Evolutionary conservation across 2,888 invertebrate genomes (phyloP), one percentile per base, ranked within the genome.

Genomic region (Eilema griseolum): DNA sequence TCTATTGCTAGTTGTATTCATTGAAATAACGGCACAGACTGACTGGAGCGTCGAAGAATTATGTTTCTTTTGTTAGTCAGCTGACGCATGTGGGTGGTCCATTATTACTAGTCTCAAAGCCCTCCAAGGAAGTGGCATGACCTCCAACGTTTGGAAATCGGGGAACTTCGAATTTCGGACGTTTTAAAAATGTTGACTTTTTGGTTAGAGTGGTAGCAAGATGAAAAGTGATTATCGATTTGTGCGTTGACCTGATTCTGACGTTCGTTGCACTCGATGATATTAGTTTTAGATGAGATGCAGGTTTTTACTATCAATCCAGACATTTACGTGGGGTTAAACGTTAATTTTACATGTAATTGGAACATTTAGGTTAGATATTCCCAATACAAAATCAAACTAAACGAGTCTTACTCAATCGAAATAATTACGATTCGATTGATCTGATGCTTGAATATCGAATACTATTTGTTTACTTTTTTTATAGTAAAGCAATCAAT

Each of bases 201-300:
- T 26, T 62, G 31, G 46, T 67, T 70, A 72, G 59, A 24, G 37
- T 62, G 46, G 16, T 28, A 46, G 68, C 60, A 57, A 64, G 37
- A 64, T 56, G 52, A 66, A 68, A 70, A 66, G 68, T 69, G 41
- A 69, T 71, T 66, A 73, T 71, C 52, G 66, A 69, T 69, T 70
- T 67, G 77, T 70, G 57, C 61, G 61, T 69, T 73, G 77, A 75
- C 77, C 70, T 70, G 59, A 69, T 60, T 78, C 31, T 61, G 16
- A 28, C 12, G n/a, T 56, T 66, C 52, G 31, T 46, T 69, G 66
- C 61, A 62, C 60, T 70, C 33, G 52, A 41, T 66, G 37, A 61
- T 57, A 56, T 52, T 63, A 59, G 59, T 64, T 68, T 46, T 62
- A 24, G 24, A 23, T 57, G 26, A 56, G 65, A 57, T 57, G 24